phyloP scores from a whole-genome alignment of 2,797 vertebrate species.

The Rhadinocentrus ornatus region DNA sequence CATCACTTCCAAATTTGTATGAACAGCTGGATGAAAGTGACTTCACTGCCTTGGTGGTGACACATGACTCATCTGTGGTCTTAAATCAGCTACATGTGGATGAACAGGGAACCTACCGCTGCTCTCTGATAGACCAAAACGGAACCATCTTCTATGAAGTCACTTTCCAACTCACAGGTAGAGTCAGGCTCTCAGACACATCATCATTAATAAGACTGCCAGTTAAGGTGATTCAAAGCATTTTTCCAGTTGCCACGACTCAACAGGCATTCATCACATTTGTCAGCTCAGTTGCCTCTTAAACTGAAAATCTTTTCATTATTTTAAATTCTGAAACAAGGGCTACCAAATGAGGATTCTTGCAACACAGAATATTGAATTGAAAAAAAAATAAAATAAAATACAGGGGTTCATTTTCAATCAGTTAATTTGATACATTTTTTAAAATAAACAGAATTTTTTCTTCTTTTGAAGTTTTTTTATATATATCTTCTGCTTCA shows the following conservation, averaged over 20 bases:
- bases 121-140: conserved; percentile 66
- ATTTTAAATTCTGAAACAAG: neutral
- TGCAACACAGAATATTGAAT: neutral
- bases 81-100: conserved; percentile 78
- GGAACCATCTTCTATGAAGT: conserved; percentile 69
- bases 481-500: neutral
- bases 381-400: conserved; percentile 6
- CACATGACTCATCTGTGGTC: conserved; percentile 73
- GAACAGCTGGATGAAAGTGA: conserved; percentile 54
- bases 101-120: conserved; percentile 78
- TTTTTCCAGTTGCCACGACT: neutral
- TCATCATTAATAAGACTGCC: neutral
- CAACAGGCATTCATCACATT: neutral
- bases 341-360: neutral
- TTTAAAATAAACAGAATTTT: neutral
- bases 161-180: conserved; percentile 74
- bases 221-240: neutral
- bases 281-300: neutral
- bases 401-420: neutral
- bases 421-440: neutral
- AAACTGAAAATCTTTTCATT: neutral
- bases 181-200: conserved; percentile 6
- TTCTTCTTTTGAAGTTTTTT: neutral
- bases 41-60: conserved; percentile 74
- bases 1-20: conserved; percentile 29